Percentiles rank a stretch among this genome's conserved stretches.
phyloP scores from a whole-genome alignment of 1,140 invertebrate species.

The Eufriesea mexicana region DNA sequence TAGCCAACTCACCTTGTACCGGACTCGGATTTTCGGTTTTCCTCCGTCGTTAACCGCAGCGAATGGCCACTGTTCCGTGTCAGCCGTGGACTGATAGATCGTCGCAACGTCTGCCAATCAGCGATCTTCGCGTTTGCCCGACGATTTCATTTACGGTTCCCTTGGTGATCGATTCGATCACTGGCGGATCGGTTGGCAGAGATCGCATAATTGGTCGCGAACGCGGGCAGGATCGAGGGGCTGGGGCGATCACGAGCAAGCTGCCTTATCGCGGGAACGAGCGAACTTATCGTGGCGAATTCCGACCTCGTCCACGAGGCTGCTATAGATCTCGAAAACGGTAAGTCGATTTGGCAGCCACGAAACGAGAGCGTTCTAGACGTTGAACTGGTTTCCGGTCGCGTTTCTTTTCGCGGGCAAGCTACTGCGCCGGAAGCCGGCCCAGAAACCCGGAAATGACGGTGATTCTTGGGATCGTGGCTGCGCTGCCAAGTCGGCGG shows the following conservation, averaged over 20 bases:
- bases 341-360: slow-evolving; percentile 62
- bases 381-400: slow-evolving; percentile 46
- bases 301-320: slow-evolving; percentile 15
- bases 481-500: slow-evolving; percentile 50
- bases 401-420: slow-evolving; percentile 29
- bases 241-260: slow-evolving; percentile 28
- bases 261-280: slow-evolving; percentile 54
- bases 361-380: slow-evolving; percentile 58
- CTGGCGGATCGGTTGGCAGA: slow-evolving; percentile 18
- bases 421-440: slow-evolving; percentile 43
- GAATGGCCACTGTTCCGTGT: slow-evolving; percentile 88
- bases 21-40: slow-evolving; percentile 86
- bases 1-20: slow-evolving; percentile 77
- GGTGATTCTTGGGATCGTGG: slow-evolving; percentile 34
- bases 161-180: slow-evolving; percentile 10
- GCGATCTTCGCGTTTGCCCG: slow-evolving; percentile 83
- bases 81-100: slow-evolving; percentile 87
- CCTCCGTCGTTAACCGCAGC: slow-evolving; percentile 84
- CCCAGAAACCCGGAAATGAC: slow-evolving; percentile 42
- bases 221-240: neutral
- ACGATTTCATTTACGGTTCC: slow-evolving; percentile 23
- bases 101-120: slow-evolving; percentile 86
- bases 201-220: slow-evolving; percentile 41
- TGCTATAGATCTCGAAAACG: slow-evolving; percentile 42
- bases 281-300: slow-evolving; percentile 23